phyloP scores from a whole-genome alignment of 2,113 vertebrate species.

The Grantiella picta region DNA sequence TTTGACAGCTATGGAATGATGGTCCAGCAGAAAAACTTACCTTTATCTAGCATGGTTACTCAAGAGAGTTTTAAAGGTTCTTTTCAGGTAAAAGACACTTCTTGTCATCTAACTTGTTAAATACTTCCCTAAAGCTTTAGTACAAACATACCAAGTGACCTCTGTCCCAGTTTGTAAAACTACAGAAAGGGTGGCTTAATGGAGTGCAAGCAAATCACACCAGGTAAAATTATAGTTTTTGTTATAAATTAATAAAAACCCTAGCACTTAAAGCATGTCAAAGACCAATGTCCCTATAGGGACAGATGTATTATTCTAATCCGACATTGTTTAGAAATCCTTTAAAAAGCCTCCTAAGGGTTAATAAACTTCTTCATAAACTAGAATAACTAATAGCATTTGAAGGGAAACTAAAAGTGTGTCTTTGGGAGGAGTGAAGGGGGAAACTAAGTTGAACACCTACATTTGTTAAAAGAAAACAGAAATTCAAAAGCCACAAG shows the following conservation, averaged over 20 bases:
- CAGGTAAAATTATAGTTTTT: neutral
- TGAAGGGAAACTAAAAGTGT: neutral
- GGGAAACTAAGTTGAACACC: neutral
- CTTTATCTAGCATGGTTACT: neutral
- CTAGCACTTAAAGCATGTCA: neutral
- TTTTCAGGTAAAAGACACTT: neutral
- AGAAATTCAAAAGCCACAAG: neutral
- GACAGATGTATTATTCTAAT: neutral
- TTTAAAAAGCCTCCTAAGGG: neutral
- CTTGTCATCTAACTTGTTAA: neutral
- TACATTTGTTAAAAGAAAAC: neutral
- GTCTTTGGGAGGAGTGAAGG: neutral
- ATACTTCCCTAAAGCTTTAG: neutral
- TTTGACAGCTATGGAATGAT: neutral
- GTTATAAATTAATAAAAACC: neutral
- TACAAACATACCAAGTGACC: rapidly evolving
- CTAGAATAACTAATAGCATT: neutral
- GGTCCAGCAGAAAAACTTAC: neutral
- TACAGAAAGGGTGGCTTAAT: neutral
- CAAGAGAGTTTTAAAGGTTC: neutral
- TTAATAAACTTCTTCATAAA: neutral
- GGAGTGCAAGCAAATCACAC: neutral
- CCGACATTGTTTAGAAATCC: neutral
- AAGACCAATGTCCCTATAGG: neutral
- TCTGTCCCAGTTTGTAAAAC: neutral